Conservation (phyloP, 1,140 invertebrate species). For the Trypoxylus dichotomus region DNA sequence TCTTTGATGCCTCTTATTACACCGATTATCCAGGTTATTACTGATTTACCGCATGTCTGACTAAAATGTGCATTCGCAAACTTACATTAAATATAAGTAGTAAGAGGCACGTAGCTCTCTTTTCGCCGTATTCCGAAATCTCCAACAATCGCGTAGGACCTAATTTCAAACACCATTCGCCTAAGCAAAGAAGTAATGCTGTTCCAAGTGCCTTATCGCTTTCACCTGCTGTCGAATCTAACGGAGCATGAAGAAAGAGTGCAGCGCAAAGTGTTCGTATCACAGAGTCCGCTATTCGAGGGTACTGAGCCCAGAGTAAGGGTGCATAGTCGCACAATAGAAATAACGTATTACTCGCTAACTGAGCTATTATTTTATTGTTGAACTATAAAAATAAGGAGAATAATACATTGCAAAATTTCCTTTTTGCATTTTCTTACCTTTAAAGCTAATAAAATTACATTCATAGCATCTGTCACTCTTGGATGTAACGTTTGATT, state of each 20-base stretch:
- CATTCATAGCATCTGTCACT: constrained; percentile 80
- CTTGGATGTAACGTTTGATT: constrained; percentile 69
- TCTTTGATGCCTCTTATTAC: no score
- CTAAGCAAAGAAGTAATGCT: constrained; percentile 84
- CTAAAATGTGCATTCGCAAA: neutral
- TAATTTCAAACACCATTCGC: constrained; percentile 90
- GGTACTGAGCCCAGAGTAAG: constrained; percentile 72
- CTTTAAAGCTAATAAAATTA: constrained; percentile 86
- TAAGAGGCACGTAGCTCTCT: constrained; percentile 59
- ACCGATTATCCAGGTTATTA: no score
- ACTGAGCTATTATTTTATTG: constrained; percentile 80
- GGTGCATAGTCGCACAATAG: constrained; percentile 80
- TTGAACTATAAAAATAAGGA: constrained; percentile 67
- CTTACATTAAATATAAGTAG: constrained; percentile 64
- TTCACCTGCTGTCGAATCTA: constrained; percentile 54
- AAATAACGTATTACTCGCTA: constrained; percentile 83
- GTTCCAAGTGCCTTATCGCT: constrained; percentile 75
- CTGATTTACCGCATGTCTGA: no score
- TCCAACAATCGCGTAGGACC: constrained; percentile 56
- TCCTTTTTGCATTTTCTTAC: constrained; percentile 43
- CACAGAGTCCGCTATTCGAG: constrained; percentile 75
- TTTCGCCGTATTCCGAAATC: constrained; percentile 52
- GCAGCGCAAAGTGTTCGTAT: constrained; percentile 58
- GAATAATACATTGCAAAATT: neutral
- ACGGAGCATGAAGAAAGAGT: constrained; percentile 54